Evolutionary conservation across 2,113 vertebrate genomes (phyloP).

Genomic region (Thamnaconus septentrionalis): DNA sequence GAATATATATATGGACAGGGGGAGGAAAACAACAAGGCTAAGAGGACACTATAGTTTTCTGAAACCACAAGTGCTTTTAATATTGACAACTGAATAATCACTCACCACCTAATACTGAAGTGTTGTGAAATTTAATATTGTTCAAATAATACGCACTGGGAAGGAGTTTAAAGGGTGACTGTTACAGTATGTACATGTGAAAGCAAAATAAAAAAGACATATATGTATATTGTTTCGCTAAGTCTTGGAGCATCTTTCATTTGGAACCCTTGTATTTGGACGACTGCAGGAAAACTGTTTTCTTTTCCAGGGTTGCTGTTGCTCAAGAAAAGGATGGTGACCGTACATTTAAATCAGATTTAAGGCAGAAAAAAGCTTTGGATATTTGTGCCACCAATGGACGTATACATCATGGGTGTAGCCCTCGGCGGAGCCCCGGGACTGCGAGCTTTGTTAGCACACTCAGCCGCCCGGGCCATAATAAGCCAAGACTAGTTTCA

Average conservation of each 20-base stretch:
- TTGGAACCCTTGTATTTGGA: not conserved
- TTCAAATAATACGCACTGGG: conserved; percentile 39
- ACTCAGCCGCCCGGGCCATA: no score
- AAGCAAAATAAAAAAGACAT: conserved; percentile 54
- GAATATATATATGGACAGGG: conserved; percentile 17
- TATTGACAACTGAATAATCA: conserved; percentile 38
- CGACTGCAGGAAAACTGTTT: not conserved
- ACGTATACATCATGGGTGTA: no score
- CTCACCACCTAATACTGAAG: conserved; percentile 50
- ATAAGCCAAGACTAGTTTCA: no score
- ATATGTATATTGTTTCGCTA: conserved; percentile 25
- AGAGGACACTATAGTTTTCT: conserved; percentile 50
- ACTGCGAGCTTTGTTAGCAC: no score
- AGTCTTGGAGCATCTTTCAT: conserved; percentile 33
- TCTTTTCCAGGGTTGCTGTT: no score
- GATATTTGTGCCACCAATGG: no score
- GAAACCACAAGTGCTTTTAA: conserved; percentile 73
- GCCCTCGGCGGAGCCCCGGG: no score
- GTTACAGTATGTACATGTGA: conserved; percentile 55
- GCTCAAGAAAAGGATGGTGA: no score
- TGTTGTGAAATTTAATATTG: conserved; percentile 54
- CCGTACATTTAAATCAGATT: no score
- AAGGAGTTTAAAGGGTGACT: conserved; percentile 29
- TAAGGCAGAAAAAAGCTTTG: no score
- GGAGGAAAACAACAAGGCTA: conserved; percentile 19